Conservation (phyloP, 1,140 invertebrate species). For the Melanaphis sacchari region DNA sequence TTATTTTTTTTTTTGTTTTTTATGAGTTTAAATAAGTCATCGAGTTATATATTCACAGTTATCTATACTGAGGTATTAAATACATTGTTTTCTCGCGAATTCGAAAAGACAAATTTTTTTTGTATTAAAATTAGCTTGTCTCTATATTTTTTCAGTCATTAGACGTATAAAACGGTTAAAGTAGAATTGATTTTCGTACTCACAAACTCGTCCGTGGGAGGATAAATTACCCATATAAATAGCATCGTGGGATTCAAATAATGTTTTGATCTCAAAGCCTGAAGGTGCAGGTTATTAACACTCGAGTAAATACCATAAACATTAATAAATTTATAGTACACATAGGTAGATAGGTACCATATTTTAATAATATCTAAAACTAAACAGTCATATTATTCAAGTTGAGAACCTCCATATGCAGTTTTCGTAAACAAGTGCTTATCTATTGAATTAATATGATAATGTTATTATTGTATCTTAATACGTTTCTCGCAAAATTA, state of each 20-base stretch:
- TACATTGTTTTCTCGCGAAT: neutral
- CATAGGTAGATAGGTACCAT: neutral
- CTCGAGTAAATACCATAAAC: neutral
- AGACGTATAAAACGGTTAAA: neutral
- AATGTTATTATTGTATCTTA: neutral
- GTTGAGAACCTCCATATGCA: neutral
- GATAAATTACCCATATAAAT: neutral
- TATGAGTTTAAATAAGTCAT: neutral
- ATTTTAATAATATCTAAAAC: neutral
- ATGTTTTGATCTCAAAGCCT: neutral
- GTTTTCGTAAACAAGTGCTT: neutral
- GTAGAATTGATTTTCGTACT: neutral
- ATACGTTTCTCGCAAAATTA: neutral
- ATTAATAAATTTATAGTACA: neutral
- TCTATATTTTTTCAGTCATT: neutral
- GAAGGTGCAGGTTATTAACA: neutral
- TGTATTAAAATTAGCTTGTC: neutral
- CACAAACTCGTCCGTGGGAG: neutral
- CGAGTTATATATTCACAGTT: neutral
- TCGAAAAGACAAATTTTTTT: neutral
- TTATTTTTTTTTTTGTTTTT: neutral
- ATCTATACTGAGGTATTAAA: neutral
- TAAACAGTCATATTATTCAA: neutral
- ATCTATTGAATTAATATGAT: neutral
- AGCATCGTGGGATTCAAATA: neutral